Base-by-base conservation (phyloP, 2,113 vertebrate genomes). In the Dromaius novaehollandiae region DNA sequence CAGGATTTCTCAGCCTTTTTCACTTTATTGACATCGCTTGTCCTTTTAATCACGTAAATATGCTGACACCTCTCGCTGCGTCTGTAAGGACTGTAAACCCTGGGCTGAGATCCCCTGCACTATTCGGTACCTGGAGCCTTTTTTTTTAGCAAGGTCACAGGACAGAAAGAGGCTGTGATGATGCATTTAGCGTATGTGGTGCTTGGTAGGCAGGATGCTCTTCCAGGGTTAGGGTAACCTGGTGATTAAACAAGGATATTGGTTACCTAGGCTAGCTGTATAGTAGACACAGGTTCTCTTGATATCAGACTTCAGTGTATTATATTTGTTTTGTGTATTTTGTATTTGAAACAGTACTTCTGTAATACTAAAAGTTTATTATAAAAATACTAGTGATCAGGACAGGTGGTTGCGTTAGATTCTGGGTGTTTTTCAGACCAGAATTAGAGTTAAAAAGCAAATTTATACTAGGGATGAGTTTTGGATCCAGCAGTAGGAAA, bases 181-280 rank as follows among this genome's bases (percentile, higher is more conserved):
- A 0, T 4, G 53, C 21, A 0, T 36, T 46, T 46, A 8, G 9
- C 4, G 21, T 28, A 0, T 1, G 8, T 1, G 1, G 51, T 4
- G 58, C 40, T 24, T 6, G n/a, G 4, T 18, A 9, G 36, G 3
- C 0, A 3, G 24, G 25, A 8, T 19, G 0, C 36, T 7, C 4
- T 9, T 2, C 64, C 32, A 1, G 2, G 1, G 44, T 13, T 53
- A 1, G 38, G 55, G 15, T 56, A 64, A 26, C 34, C 28, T 4
- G 6, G 19, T 8, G 8, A 17, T 48, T 21, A 48, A 65, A 14
- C 13, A 25, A 32, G 55, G 61, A 7, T n/a, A 5, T 34, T 16
- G 0, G 0, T 70, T 55, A 42, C 73, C 60, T 58, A 26, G 2
- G 0, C 60, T 46, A 7, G 34, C 44, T 66, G 10, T 65, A 16